phyloP scores from a whole-genome alignment of 2,113 vertebrate species.

The Mastomys natalensis region DNA sequence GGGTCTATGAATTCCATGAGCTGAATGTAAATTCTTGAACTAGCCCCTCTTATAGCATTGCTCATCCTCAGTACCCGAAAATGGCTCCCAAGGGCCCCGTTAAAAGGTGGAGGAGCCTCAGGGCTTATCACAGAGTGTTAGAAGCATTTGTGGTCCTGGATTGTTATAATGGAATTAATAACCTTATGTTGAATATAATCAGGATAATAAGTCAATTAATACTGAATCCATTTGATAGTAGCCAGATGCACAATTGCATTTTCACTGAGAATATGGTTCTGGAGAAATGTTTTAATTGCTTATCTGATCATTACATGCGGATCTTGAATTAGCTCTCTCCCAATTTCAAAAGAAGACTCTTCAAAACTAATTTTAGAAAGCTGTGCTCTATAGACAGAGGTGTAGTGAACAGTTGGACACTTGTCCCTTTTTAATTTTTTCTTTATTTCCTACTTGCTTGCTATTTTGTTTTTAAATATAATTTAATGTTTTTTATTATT shows the following conservation, averaged over 20 bases:
- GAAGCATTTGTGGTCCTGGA: not conserved
- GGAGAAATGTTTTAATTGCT: not conserved
- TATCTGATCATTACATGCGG: not conserved
- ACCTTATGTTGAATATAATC: conserved; percentile 21
- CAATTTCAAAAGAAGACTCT: not conserved
- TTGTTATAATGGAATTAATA: conserved; percentile 1
- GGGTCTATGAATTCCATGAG: not conserved
- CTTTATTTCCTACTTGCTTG: not conserved
- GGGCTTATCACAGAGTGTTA: not conserved
- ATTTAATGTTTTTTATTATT: not conserved
- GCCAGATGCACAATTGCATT: not conserved
- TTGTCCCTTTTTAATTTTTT: not conserved
- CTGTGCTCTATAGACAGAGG: not conserved
- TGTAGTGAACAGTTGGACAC: not conserved
- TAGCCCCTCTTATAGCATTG: not conserved
- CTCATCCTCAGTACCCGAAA: not conserved
- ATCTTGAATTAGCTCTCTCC: conserved; percentile 1
- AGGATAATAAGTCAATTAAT: not conserved
- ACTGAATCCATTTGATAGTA: not conserved
- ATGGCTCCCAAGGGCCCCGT: not conserved
- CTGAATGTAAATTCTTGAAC: conserved; percentile 14
- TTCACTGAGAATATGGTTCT: not conserved
- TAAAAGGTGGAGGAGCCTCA: not conserved
- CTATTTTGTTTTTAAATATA: not conserved
- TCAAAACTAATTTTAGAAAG: conserved; percentile 21